These are phyloP conservation scores for Isoperla grammatica DNA, from an alignment of 2,888 invertebrate genomes.

Conservation along the genomic window DNA sequence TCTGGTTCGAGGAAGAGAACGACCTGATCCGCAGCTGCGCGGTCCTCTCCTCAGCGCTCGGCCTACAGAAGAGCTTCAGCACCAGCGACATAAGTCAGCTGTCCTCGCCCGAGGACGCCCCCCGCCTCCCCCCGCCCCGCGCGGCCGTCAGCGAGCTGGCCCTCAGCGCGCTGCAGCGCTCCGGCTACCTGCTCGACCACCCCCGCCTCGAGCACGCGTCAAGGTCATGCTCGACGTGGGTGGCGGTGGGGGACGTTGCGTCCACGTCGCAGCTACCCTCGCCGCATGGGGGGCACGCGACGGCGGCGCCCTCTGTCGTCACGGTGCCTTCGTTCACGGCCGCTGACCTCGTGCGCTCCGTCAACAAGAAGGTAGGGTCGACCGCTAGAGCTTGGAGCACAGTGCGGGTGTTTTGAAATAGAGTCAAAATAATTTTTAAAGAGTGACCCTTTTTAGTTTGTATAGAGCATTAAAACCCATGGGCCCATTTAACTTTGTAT, in stretches of 20 bases:
- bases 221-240: slow-evolving; percentile 82
- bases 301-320: slow-evolving; percentile 39
- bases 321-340: slow-evolving; percentile 55
- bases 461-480: slow-evolving; percentile 9
- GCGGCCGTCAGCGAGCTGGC: slow-evolving; percentile 53
- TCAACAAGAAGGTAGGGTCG: slow-evolving; percentile 73
- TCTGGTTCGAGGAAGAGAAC: slow-evolving; percentile 68
- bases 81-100: slow-evolving; percentile 68
- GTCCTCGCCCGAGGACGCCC: slow-evolving; percentile 47
- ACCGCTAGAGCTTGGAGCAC: not conserved
- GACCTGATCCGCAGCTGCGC: slow-evolving; percentile 76
- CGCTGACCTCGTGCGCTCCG: slow-evolving; percentile 64
- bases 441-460: not conserved
- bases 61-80: slow-evolving; percentile 69
- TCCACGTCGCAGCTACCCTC: slow-evolving; percentile 77
- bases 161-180: slow-evolving; percentile 52
- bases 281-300: slow-evolving; percentile 60
- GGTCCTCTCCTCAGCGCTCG: slow-evolving; percentile 69
- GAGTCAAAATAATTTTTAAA: not conserved
- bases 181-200: slow-evolving; percentile 50
- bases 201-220: slow-evolving; percentile 56
- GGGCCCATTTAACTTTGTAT: no score
- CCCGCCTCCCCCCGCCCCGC: slow-evolving; percentile 36
- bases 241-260: slow-evolving; percentile 70
- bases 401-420: no score